phyloP scores from a whole-genome alignment of 2,888 invertebrate genomes.

The Griposia aprilina region DNA sequence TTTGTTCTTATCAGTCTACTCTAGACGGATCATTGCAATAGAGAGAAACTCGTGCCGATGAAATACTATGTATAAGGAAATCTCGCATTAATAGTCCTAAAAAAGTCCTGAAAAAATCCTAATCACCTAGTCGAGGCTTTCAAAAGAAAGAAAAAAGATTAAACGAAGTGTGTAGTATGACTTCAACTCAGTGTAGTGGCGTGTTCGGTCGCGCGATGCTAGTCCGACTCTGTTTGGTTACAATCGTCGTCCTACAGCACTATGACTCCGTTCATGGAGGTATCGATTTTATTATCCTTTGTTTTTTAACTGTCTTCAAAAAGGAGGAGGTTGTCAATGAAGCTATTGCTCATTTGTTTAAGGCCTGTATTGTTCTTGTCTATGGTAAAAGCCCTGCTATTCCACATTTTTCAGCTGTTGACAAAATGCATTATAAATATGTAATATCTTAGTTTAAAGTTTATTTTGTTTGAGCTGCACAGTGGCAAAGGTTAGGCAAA shows the following conservation, averaged over 20 bases:
- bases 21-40: not conserved
- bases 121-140: not conserved
- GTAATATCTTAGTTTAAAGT: no score
- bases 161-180: conserved; percentile 32
- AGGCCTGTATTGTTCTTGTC: not conserved
- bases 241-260: conserved; percentile 65
- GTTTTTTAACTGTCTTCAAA: not conserved
- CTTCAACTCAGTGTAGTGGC: conserved; percentile 40
- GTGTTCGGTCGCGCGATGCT: conserved; percentile 66
- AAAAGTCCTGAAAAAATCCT: no score
- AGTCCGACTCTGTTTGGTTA: conserved; percentile 65
- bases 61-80: not conserved
- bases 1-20: not conserved
- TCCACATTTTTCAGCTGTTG: not conserved
- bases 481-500: not conserved
- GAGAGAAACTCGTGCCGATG: not conserved
- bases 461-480: not conserved
- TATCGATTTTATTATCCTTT: conserved; percentile 41
- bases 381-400: not conserved
- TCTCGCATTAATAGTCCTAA: not conserved
- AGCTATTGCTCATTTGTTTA: not conserved
- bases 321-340: not conserved
- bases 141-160: not conserved
- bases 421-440: no score
- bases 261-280: conserved; percentile 68